phyloP scores from a whole-genome alignment of 2,113 vertebrate species.

The Vidua macroura region DNA sequence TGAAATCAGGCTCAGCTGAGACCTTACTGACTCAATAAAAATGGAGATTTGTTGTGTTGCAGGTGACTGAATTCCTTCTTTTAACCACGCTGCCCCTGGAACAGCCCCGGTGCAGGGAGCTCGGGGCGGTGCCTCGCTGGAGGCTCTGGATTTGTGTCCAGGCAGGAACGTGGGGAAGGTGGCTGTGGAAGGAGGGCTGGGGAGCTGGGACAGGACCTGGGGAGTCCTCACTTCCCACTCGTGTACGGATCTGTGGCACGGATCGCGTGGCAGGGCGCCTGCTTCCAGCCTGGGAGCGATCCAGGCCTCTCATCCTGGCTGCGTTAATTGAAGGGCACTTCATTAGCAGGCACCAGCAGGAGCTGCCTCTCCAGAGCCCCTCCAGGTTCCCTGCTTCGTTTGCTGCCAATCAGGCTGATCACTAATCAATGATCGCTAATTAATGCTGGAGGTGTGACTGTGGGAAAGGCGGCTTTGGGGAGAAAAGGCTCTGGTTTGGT shows the following conservation, averaged over 20 bases:
- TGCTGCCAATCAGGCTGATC: slow-evolving; percentile 1
- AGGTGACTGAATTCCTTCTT: slow-evolving; percentile 37
- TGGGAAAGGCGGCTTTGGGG: fast-evolving
- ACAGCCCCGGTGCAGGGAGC: background rate
- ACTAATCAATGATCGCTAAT: background rate
- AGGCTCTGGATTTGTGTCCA: background rate
- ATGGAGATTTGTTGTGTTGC: slow-evolving; percentile 10
- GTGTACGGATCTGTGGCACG: fast-evolving
- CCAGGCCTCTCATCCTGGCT: background rate
- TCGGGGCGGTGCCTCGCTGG: fast-evolving
- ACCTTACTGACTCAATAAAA: slow-evolving; percentile 48
- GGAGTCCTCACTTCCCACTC: fast-evolving
- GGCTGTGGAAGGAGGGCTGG: background rate
- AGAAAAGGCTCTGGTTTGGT: background rate
- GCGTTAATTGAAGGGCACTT: background rate
- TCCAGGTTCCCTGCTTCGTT: background rate
- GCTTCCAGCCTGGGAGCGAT: background rate
- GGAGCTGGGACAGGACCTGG: background rate
- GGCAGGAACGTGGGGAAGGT: background rate
- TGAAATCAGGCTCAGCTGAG: background rate
- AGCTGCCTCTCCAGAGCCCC: background rate
- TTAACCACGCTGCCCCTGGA: background rate
- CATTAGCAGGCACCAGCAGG: background rate
- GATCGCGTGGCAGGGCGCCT: background rate
- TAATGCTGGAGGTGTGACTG: background rate